Conservation (phyloP, 2,797 vertebrate genomes). For the Etheostoma perlongum region DNA sequence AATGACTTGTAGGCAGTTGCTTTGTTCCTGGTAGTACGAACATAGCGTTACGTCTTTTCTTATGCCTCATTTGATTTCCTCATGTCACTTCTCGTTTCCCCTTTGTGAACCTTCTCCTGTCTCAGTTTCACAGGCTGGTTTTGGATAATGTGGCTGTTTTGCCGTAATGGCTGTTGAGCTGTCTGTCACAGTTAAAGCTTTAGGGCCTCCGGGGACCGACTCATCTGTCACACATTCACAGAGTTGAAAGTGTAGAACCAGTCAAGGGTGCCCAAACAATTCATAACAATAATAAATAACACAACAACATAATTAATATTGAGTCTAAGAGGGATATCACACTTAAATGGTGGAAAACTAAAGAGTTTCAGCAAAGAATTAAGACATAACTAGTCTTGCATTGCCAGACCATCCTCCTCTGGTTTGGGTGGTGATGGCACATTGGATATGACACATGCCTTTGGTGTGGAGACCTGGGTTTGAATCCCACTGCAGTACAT, state of each 20-base stretch:
- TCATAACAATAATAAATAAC: conserved; percentile 24
- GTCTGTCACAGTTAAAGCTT: conserved; percentile 61
- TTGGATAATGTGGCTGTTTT: conserved; percentile 44
- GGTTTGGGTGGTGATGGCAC: too few species aligned
- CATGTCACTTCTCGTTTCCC: not conserved
- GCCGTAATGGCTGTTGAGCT: conserved; percentile 54
- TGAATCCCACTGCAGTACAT: too few species aligned
- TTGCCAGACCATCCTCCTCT: too few species aligned
- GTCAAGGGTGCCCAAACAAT: conserved; percentile 35
- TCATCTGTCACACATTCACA: conserved; percentile 38
- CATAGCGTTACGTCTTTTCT: not conserved
- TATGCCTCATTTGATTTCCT: conserved; percentile 36
- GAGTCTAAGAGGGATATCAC: conserved; percentile 10
- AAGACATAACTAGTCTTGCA: not conserved
- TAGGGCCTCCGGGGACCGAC: conserved; percentile 39
- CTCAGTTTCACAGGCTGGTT: conserved; percentile 43
- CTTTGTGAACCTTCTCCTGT: conserved; percentile 13
- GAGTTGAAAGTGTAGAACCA: conserved; percentile 53
- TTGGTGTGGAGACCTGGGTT: too few species aligned
- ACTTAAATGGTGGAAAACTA: conserved; percentile 14
- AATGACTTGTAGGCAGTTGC: not conserved
- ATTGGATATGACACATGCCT: too few species aligned
- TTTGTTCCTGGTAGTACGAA: not conserved
- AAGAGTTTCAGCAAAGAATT: conserved; percentile 13
- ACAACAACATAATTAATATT: conserved; percentile 44